Conservation (phyloP, 2,113 vertebrate genomes). For the Hippolais icterina region DNA sequence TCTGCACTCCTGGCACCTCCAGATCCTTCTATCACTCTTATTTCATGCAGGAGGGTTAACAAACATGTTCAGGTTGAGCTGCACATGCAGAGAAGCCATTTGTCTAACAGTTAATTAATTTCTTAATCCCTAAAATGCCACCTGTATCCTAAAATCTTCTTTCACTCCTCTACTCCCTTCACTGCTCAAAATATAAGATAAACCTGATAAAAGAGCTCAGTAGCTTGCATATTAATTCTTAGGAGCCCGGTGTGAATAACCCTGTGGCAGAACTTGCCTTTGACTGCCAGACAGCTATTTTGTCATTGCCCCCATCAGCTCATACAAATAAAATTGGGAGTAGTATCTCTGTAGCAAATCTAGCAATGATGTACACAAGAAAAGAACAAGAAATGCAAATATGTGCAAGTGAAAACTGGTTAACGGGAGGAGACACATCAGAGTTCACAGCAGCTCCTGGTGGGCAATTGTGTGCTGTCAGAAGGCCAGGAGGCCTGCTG, state of each 20-base stretch:
- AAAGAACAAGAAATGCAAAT: not conserved
- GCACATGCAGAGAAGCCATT: not conserved
- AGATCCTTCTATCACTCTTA: not conserved
- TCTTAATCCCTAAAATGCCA: not conserved
- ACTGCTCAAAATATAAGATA: not conserved
- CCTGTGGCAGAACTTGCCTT: not conserved
- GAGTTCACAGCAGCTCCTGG: not conserved
- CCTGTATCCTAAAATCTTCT: not conserved
- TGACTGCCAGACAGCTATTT: not conserved
- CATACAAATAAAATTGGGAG: not conserved
- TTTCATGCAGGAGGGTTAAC: not conserved
- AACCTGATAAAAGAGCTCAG: not conserved
- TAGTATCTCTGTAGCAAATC: not conserved
- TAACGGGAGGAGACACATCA: not conserved
- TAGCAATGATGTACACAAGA: not conserved
- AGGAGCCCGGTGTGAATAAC: not conserved
- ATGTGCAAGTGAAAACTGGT: not conserved
- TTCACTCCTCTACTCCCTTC: not conserved
- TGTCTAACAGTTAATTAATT: not conserved
- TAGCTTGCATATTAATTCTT: not conserved
- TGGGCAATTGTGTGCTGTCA: not conserved
- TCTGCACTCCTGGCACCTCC: not conserved
- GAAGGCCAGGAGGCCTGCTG: not conserved
- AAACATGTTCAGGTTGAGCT: not conserved
- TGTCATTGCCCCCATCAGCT: not conserved